phyloP scores from a whole-genome alignment of 2,888 invertebrate genomes.

The Eupithecia tripunctaria region DNA sequence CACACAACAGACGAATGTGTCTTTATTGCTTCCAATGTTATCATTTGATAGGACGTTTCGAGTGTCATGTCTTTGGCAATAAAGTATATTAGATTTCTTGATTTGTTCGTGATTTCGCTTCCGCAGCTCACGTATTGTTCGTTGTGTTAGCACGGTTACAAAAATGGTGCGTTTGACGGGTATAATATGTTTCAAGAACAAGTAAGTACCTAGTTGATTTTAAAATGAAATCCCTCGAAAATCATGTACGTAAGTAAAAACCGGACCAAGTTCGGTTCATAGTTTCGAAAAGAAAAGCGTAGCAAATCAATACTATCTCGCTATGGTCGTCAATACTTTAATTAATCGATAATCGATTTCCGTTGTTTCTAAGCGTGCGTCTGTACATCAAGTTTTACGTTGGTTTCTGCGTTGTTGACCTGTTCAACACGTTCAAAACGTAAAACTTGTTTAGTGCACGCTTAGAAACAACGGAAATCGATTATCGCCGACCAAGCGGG shows the following conservation, averaged over 20 bases:
- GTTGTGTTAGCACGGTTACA: constrained; percentile 21
- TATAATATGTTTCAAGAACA: constrained; percentile 56
- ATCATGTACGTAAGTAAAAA: background rate
- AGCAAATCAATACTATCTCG: background rate
- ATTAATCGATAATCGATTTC: no score
- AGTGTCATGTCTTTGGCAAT: background rate
- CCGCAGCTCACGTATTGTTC: constrained; percentile 8
- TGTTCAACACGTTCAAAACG: background rate
- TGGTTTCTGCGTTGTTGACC: background rate
- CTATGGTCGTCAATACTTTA: background rate
- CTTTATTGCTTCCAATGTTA: constrained; percentile 20
- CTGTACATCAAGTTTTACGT: no score
- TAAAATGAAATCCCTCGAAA: background rate
- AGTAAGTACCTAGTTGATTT: constrained; percentile 54
- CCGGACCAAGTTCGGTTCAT: background rate
- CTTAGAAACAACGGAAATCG: constrained; percentile 55
- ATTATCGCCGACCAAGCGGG: constrained; percentile 41
- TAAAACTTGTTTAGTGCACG: constrained; percentile 9
- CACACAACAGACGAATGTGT: constrained; percentile 39
- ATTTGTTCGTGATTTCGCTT: constrained; percentile 18
- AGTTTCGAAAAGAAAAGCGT: no score
- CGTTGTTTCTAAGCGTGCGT: no score
- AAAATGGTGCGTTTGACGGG: constrained; percentile 60
- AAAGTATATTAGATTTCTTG: background rate
- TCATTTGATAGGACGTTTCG: constrained; percentile 24